A percentile compares a stretch with the other conserved stretches of the same genome.
phyloP scores from a whole-genome alignment of 2,797 vertebrate genomes.

The Orestias chungarensis region DNA sequence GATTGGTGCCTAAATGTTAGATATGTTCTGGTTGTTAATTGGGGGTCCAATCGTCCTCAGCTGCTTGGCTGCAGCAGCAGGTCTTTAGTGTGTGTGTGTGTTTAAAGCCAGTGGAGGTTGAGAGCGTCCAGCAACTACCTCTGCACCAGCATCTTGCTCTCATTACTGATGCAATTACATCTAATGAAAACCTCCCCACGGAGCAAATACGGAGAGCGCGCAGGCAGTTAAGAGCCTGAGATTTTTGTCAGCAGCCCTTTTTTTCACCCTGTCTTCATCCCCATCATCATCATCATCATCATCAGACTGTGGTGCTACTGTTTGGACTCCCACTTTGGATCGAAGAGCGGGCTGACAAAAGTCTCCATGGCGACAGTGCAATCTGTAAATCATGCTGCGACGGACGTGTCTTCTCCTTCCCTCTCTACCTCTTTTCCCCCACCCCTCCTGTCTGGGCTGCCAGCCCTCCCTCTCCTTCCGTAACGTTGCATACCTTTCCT shows the following conservation, averaged over 20 bases:
- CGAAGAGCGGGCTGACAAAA: slow-evolving; percentile 81
- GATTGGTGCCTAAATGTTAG: slow-evolving; percentile 12
- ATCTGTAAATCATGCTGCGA: slow-evolving; percentile 82
- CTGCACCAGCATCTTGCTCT: slow-evolving; percentile 59
- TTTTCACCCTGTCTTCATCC: slow-evolving; percentile 1
- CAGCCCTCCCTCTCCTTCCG: slow-evolving; percentile 47
- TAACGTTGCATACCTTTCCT: slow-evolving; percentile 14
- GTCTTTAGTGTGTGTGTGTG: slow-evolving; percentile 18
- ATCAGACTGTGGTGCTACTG: slow-evolving; percentile 54
- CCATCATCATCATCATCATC: too few species aligned
- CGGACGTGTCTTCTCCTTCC: slow-evolving; percentile 74
- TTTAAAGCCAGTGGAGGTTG: slow-evolving; percentile 46
- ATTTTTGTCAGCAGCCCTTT: slow-evolving; percentile 77
- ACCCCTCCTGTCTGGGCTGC: slow-evolving; percentile 48
- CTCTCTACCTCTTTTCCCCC: slow-evolving; percentile 51
- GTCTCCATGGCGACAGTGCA: slow-evolving; percentile 82
- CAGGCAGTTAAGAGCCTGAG: slow-evolving; percentile 63
- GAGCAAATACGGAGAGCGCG: slow-evolving; percentile 68
- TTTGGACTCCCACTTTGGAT: slow-evolving; percentile 74
- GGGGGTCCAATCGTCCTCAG: slow-evolving; percentile 31
- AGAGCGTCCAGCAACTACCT: slow-evolving; percentile 46
- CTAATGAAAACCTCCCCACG: slow-evolving; percentile 65
- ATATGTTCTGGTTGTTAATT: slow-evolving; percentile 37
- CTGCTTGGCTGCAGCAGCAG: slow-evolving; percentile 36
- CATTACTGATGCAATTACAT: slow-evolving; percentile 68